Evolutionary conservation across 2,113 vertebrate species (phyloP).

Genomic region (Oncorhynchus keta): DNA sequence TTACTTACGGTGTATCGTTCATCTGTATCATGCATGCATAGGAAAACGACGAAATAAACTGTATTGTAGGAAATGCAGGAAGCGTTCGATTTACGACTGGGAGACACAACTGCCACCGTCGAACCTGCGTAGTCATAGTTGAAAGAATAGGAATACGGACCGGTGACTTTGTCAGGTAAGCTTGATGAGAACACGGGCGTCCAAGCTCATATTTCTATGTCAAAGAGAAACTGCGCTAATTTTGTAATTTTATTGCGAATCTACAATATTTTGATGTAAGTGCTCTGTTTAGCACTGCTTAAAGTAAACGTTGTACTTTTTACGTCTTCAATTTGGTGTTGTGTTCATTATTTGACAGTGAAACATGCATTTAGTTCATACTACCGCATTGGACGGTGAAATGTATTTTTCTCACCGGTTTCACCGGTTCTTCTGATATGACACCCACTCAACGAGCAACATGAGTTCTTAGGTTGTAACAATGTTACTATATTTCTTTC

Average conservation of each 20-base stretch:
- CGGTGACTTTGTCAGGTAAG: constrained; percentile 57
- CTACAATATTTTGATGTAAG: no score
- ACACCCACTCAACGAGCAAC: neutral
- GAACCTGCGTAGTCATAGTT: constrained; percentile 58
- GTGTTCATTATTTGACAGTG: neutral
- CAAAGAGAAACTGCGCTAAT: neutral
- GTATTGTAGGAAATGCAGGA: neutral
- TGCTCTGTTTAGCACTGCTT: no score
- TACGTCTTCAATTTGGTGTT: neutral
- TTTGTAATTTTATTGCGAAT: no score
- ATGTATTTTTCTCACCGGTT: no score
- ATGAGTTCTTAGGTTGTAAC: neutral
- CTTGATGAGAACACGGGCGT: constrained; percentile 20
- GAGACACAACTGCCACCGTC: constrained; percentile 23
- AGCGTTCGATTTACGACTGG: neutral
- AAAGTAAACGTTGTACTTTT: neutral
- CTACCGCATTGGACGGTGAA: neutral
- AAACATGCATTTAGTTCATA: neutral
- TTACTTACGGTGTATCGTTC: no score
- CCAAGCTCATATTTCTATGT: neutral
- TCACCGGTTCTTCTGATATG: no score
- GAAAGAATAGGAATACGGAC: constrained; percentile 42
- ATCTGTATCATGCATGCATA: no score
- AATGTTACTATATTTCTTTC: no score
- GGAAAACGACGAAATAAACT: neutral